phyloP scores from a whole-genome alignment of 2,888 invertebrate species.

The Trichopria drosophilae region DNA sequence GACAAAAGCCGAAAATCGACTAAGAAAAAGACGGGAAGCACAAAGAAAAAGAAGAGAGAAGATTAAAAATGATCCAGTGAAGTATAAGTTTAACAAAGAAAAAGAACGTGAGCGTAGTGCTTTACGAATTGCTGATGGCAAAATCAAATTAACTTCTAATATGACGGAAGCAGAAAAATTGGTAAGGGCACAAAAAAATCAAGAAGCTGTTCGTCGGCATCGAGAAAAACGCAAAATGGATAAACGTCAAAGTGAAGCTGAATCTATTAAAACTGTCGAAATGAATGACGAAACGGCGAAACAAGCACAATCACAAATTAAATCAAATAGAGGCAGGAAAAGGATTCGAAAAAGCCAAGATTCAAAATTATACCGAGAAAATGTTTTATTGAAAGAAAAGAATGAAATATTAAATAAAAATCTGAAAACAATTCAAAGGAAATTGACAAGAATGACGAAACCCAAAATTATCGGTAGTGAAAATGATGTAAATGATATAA shows the following conservation, averaged over 20 bases:
- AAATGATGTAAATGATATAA: neutral
- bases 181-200: neutral
- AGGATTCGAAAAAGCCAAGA: neutral
- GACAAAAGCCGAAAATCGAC: too few relatives aligned
- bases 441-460: too few relatives aligned
- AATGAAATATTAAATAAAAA: neutral
- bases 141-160: neutral
- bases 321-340: neutral
- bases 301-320: too few relatives aligned
- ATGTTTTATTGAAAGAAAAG: neutral
- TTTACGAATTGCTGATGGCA: neutral
- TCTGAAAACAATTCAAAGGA: neutral
- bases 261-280: too few relatives aligned
- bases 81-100: neutral
- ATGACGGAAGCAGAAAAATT: neutral
- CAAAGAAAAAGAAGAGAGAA: constrained; percentile 1
- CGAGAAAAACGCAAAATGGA: too few relatives aligned
- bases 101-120: too few relatives aligned
- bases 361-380: constrained; percentile 1
- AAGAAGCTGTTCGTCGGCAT: too few relatives aligned
- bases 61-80: neutral
- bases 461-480: too few relatives aligned
- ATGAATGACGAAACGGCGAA: too few relatives aligned
- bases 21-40: neutral
- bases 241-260: too few relatives aligned